Conservation (phyloP, 2,113 vertebrate genomes). For the Gadus macrocephalus region DNA sequence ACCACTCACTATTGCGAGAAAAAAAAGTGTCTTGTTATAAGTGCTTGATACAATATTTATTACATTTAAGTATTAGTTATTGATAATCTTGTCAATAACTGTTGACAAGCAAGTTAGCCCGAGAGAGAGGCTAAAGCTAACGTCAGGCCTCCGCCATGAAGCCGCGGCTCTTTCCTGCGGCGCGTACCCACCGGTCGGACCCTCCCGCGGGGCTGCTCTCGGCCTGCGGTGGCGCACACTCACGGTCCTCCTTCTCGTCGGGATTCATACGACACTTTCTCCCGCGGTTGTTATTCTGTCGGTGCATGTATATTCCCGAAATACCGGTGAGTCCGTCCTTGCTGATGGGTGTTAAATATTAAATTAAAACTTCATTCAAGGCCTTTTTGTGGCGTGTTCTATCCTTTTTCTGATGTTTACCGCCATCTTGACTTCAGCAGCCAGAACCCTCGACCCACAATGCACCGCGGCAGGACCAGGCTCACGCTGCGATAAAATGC, state of each 20-base stretch:
- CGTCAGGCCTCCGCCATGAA: constrained; percentile 1
- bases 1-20: neutral
- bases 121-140: neutral
- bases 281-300: constrained; percentile 51
- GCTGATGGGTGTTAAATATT: constrained; percentile 26
- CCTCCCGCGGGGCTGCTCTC: constrained; percentile 61
- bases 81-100: no score
- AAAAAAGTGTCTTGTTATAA: neutral
- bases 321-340: neutral
- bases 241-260: constrained; percentile 75
- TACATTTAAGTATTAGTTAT: neutral
- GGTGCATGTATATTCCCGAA: constrained; percentile 32
- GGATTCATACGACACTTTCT: constrained; percentile 76
- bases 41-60: neutral
- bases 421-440: constrained; percentile 75
- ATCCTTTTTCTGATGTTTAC: constrained; percentile 59
- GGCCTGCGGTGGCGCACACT: constrained; percentile 78
- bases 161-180: constrained; percentile 46
- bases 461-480: constrained; percentile 51
- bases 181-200: constrained; percentile 60
- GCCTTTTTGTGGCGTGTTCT: constrained; percentile 57
- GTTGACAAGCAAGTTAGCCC: neutral
- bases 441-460: constrained; percentile 58
- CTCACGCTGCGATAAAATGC: neutral
- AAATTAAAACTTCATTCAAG: constrained; percentile 58